phyloP scores from a whole-genome alignment of 2,113 vertebrate genomes.

The Thunnus maccoyii region DNA sequence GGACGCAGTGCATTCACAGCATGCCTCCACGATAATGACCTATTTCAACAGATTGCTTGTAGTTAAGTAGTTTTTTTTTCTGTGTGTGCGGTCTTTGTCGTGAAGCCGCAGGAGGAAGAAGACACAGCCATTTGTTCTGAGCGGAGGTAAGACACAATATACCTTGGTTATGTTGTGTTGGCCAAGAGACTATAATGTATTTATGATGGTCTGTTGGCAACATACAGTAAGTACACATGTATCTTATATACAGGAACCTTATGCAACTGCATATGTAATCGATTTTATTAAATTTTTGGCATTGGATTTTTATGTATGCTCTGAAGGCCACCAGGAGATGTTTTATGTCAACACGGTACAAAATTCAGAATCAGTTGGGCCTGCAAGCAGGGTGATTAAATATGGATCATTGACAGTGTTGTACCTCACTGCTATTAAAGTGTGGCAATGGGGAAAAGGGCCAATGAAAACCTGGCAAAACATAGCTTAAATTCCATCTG shows the following conservation, averaged over 20 bases:
- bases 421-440: slow-evolving; percentile 66
- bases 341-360: slow-evolving; percentile 30
- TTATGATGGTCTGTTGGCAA: slow-evolving; percentile 38
- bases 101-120: slow-evolving; percentile 37
- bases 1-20: slow-evolving; percentile 77
- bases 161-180: slow-evolving; percentile 19
- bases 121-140: slow-evolving; percentile 17
- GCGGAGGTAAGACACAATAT: slow-evolving; percentile 24
- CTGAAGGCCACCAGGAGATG: slow-evolving; percentile 1
- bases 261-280: slow-evolving; percentile 11
- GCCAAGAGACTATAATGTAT: slow-evolving; percentile 38
- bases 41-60: slow-evolving; percentile 81
- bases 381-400: slow-evolving; percentile 50
- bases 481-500: slow-evolving; percentile 68
- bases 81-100: slow-evolving; percentile 53
- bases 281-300: slow-evolving; percentile 21
- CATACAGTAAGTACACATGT: background rate
- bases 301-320: background rate
- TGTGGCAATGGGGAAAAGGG: slow-evolving; percentile 61
- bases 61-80: slow-evolving; percentile 47
- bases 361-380: slow-evolving; percentile 44
- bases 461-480: slow-evolving; percentile 74
- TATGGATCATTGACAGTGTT: slow-evolving; percentile 58
- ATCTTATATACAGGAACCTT: background rate
- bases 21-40: slow-evolving; percentile 80